Evolutionary conservation across 1,140 invertebrate species (phyloP).

Genomic region (Pantala flavescens): DNA sequence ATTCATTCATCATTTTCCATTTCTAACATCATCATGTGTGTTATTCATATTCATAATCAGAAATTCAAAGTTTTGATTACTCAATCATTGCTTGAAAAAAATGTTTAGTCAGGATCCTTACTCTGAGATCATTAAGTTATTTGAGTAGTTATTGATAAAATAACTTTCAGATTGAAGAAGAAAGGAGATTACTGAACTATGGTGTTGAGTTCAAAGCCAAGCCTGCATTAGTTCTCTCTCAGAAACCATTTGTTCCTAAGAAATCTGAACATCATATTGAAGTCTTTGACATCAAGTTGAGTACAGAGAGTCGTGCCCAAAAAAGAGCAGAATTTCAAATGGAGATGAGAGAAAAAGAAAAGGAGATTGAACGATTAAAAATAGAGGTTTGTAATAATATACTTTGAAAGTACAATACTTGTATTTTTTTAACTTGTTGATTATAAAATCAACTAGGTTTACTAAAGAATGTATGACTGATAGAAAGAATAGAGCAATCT

Average conservation of each 20-base stretch:
- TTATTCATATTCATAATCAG: background rate
- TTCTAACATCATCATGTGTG: background rate
- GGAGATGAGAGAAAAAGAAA: constrained; percentile 32
- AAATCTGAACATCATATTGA: constrained; percentile 26
- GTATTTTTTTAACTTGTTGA: background rate
- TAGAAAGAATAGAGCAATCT: background rate
- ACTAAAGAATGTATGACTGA: background rate
- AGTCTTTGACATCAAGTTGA: constrained; percentile 35
- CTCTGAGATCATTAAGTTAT: background rate
- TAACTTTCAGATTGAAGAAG: background rate
- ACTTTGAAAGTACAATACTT: background rate
- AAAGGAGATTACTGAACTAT: background rate
- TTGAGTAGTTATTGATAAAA: background rate
- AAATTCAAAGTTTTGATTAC: background rate
- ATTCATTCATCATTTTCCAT: background rate
- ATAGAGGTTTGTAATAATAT: background rate
- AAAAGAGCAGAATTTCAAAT: constrained; percentile 38
- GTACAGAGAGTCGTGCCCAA: constrained; percentile 36
- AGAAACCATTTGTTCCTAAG: constrained; percentile 40
- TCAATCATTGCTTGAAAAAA: background rate
- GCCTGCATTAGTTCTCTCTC: constrained; percentile 35
- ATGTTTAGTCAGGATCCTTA: background rate
- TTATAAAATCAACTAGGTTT: background rate
- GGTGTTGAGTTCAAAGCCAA: constrained; percentile 35
- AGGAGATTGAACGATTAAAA: constrained; percentile 29